Conservation (phyloP, 2,888 invertebrate genomes). For the Chrysolina oricalcia region DNA sequence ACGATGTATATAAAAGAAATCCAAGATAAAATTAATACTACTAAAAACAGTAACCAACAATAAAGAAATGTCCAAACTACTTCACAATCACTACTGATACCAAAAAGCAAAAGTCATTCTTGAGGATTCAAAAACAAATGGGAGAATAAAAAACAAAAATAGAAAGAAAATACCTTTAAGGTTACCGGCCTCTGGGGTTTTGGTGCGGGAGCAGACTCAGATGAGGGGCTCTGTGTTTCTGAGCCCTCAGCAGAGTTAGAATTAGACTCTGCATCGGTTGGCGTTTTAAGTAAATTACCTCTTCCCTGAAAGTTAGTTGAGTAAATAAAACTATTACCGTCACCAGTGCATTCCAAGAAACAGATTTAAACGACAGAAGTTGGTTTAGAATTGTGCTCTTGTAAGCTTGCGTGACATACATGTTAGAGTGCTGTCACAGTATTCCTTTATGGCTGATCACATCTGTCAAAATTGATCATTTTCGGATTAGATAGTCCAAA, state of each 20-base stretch:
- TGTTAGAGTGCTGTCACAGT: neutral
- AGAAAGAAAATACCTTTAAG: constrained; percentile 73
- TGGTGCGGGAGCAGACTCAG: constrained; percentile 65
- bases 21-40: neutral
- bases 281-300: constrained; percentile 71
- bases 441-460: neutral
- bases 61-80: constrained; percentile 36
- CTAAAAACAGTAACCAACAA: neutral
- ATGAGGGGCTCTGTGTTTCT: constrained; percentile 66
- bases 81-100: constrained; percentile 18
- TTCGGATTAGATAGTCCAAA: no score
- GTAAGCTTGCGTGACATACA: neutral
- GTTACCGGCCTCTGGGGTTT: constrained; percentile 77
- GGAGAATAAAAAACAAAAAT: constrained; percentile 46
- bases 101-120: constrained; percentile 40
- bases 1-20: neutral
- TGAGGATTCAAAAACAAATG: constrained; percentile 30
- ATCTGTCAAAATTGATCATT: neutral
- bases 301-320: constrained; percentile 72
- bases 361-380: neutral
- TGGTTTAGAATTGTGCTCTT: constrained; percentile 8
- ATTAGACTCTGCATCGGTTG: constrained; percentile 59
- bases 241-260: constrained; percentile 65
- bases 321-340: constrained; percentile 53
- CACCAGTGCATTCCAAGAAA: constrained; percentile 49